phyloP scores from a whole-genome alignment of 2,888 invertebrate species.

The Encarsia formosa region DNA sequence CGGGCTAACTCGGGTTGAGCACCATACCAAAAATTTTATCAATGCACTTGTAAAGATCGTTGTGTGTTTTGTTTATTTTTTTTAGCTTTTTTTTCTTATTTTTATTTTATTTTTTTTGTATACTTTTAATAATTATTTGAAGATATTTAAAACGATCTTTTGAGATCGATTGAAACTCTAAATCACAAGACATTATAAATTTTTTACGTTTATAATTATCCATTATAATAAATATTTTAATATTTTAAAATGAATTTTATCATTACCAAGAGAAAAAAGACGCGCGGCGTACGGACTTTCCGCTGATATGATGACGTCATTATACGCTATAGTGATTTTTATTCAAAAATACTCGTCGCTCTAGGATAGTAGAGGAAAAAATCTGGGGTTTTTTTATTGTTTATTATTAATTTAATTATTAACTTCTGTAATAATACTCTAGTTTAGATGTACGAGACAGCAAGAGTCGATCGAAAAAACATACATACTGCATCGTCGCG shows the following conservation, averaged over 20 bases:
- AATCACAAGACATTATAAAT: conserved; percentile 9
- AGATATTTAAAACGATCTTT: conserved; percentile 6
- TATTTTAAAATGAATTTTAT: no score
- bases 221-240: conserved; percentile 8
- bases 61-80: conserved; percentile 20
- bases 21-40: no score
- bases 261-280: no score
- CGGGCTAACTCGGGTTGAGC: no score
- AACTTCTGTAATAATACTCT: conserved; percentile 1
- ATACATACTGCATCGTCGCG: no score
- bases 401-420: conserved; percentile 1
- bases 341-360: conserved; percentile 13
- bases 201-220: background rate
- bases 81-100: conserved; percentile 3
- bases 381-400: conserved; percentile 4
- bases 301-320: no score
- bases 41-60: conserved; percentile 30
- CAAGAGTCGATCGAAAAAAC: no score
- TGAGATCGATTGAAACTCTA: conserved; percentile 9
- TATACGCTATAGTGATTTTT: no score
- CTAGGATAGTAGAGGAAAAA: conserved; percentile 28
- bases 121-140: background rate
- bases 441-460: no score
- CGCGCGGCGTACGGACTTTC: no score
- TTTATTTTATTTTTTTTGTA: background rate